Base-by-base conservation (phyloP, 2,888 invertebrate species). In the Oithona nana region DNA sequence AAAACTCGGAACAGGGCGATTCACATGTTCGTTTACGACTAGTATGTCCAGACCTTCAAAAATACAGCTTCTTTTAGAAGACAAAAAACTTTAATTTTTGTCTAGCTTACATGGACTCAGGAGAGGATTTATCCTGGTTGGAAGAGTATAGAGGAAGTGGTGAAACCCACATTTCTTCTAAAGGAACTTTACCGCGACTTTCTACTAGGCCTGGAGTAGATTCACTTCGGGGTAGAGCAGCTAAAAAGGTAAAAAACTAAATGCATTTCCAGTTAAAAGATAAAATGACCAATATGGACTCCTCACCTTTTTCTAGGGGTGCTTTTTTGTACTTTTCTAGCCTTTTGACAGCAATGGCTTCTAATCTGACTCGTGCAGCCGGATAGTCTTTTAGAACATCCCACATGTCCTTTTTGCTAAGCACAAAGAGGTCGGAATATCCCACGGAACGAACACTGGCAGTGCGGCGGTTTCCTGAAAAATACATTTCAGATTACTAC, bases 331-430 rank as follows among this genome's bases (percentile, higher is more conserved):
- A 94, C 76, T 94, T 94, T 78, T 94, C 93, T 71, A 97, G 81
- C 74, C 95, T 82, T 77, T 94, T 94, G 71, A 93, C 93, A 65
- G 95, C 95, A 70, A 97, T 94, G 65, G 94, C 88, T 76, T 95
- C 95, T 63, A 97, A 81, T 66, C 94, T 83, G 70, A 95, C 86
- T 74, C 95, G 79, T 66, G 90, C 90, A 26, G 89, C 88, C 28
- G 90, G 90, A 75, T 90, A 90, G 74, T 90, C 90, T 76, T 95
- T 92, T 67, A 93, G 82, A 67, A 97, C 97, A 76, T 95, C 95
- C 95, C 94, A 95, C 87, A 97, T 90, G 79, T 95, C 95, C 79
- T 92, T 92, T 80, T 97, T 97, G 76, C 90, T 92, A 69, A 97
- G 83, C 73, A 95, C 94, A 79, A 97, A 97, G 71, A 97, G 81